phyloP scores from a whole-genome alignment of 1,140 invertebrate species.

The Lepidurus apus region DNA sequence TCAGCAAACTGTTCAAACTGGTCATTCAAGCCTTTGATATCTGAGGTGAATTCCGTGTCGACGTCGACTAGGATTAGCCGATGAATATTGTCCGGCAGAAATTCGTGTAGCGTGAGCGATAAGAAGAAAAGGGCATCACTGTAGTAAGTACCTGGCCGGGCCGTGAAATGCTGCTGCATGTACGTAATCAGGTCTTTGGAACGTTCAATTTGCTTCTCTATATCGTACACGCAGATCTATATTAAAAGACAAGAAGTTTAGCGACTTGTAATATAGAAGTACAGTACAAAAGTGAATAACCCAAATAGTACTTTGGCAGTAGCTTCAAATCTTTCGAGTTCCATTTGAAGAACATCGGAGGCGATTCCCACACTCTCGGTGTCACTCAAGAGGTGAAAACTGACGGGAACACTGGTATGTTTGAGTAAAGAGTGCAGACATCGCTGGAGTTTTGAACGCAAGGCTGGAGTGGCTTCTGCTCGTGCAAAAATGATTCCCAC shows the following conservation, averaged over 20 bases:
- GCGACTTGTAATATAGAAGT: not conserved
- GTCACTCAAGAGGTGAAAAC: not conserved
- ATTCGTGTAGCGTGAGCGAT: slow-evolving; percentile 65
- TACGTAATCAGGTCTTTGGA: slow-evolving; percentile 59
- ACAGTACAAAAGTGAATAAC: not conserved
- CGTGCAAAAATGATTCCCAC: not conserved
- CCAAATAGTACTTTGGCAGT: not conserved
- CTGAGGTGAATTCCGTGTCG: slow-evolving; percentile 68
- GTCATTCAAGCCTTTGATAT: slow-evolving; percentile 59
- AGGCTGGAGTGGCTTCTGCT: not conserved
- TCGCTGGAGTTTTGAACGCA: not conserved
- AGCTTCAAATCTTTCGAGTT: not conserved
- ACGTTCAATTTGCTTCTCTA: slow-evolving; percentile 54
- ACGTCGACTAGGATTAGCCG: slow-evolving; percentile 69
- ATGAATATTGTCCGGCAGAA: slow-evolving; percentile 54
- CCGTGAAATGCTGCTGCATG: slow-evolving; percentile 70
- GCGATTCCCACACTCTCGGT: not conserved
- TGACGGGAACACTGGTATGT: not conserved
- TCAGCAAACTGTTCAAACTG: slow-evolving; percentile 58
- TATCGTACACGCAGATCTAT: slow-evolving; percentile 57
- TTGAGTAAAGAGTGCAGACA: not conserved
- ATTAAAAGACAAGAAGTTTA: slow-evolving; percentile 40
- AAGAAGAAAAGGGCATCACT: slow-evolving; percentile 75
- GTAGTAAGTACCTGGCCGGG: slow-evolving; percentile 71
- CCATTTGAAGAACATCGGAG: not conserved